Percentiles rank a stretch among this genome's conserved stretches.
These are phyloP conservation scores for Neodiprion lecontei DNA, from an alignment of 1,140 invertebrate species.

Conservation along the genomic window DNA sequence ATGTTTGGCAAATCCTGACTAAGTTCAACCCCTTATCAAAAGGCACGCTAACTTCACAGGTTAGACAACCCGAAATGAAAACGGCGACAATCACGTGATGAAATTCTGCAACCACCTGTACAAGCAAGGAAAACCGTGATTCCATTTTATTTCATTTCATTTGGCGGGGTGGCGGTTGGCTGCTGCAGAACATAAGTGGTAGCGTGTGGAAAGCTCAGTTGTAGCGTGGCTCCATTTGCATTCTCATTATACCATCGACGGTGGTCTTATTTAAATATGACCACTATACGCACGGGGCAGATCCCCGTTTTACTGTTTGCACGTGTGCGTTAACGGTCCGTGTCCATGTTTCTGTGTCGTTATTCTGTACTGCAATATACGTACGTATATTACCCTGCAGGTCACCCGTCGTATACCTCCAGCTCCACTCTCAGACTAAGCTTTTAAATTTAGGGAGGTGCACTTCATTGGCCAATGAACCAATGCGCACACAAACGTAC, in stretches of 20 bases:
- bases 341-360: background rate
- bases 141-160: background rate
- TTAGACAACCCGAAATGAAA: too few relatives aligned
- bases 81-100: too few relatives aligned
- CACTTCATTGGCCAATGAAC: slow-evolving; percentile 35
- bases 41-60: too few relatives aligned
- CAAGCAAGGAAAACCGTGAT: background rate
- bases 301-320: slow-evolving; percentile 9
- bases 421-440: background rate
- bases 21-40: too few relatives aligned
- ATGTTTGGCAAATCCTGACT: too few relatives aligned
- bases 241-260: slow-evolving; percentile 46
- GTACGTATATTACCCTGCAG: background rate
- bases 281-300: slow-evolving; percentile 38
- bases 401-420: background rate
- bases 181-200: too few relatives aligned
- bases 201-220: slow-evolving; percentile 29
- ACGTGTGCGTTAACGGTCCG: background rate
- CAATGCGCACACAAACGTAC: too few relatives aligned
- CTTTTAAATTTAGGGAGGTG: slow-evolving; percentile 40
- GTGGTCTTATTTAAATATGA: slow-evolving; percentile 45
- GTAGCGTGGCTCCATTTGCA: slow-evolving; percentile 43
- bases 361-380: background rate
- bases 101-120: too few relatives aligned
- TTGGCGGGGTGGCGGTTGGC: too few relatives aligned